These are phyloP conservation scores for Lepeophtheirus nordmannii DNA, from an alignment of 2,888 invertebrate species.

Conservation along the genomic window DNA sequence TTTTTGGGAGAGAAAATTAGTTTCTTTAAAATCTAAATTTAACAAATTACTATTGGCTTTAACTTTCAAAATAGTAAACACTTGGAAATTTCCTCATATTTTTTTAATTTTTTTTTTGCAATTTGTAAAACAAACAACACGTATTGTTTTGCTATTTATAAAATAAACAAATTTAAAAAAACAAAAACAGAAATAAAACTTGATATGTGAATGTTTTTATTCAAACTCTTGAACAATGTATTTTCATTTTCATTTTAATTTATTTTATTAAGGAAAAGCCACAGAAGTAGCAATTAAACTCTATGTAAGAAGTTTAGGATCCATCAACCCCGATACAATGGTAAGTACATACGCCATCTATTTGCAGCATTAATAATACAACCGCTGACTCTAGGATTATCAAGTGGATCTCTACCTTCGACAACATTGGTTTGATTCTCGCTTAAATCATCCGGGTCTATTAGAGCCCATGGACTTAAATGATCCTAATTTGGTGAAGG, in stretches of 20 bases:
- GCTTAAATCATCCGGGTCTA: constrained; percentile 36
- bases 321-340: constrained; percentile 39
- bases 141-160: not conserved
- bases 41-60: too few species aligned
- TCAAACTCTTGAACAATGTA: not conserved
- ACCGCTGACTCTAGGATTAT: constrained; percentile 37
- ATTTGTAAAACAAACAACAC: too few species aligned
- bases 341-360: constrained; percentile 31
- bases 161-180: not conserved
- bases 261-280: constrained; percentile 34
- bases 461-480: constrained; percentile 37
- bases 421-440: constrained; percentile 39
- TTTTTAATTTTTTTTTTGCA: too few species aligned
- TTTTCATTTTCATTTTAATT: not conserved
- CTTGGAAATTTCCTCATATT: too few species aligned
- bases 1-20: too few species aligned
- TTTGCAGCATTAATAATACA: too few species aligned
- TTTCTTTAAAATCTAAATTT: too few species aligned
- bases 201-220: not conserved
- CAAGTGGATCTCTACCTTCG: constrained; percentile 40
- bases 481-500: constrained; percentile 38
- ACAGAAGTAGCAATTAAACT: constrained; percentile 37
- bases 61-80: not conserved
- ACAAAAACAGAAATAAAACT: too few species aligned
- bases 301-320: constrained; percentile 38